Evolutionary conservation across 2,797 vertebrate species (phyloP).

Genomic region (Heterohyrax brucei): DNA sequence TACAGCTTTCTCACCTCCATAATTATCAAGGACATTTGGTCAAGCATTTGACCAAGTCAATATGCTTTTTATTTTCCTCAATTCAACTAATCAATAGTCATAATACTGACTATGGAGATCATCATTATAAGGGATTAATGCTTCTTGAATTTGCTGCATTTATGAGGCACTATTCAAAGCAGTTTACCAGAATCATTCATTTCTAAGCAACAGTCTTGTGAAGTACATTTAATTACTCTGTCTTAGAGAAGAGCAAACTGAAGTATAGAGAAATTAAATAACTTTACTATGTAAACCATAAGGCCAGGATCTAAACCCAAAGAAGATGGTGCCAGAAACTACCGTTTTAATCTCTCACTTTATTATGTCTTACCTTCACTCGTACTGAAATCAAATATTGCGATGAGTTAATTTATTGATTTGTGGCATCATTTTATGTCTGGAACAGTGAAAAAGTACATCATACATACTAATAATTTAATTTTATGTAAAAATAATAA

Average conservation of each 20-base stretch:
- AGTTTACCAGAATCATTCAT: background rate
- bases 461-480: background rate
- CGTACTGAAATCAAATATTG: background rate
- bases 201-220: background rate
- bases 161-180: background rate
- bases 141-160: background rate
- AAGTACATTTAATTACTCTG: background rate
- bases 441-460: constrained; percentile 10
- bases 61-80: background rate
- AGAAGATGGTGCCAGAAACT: background rate
- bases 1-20: background rate
- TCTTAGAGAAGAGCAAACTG: background rate
- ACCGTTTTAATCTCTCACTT: background rate
- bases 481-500: constrained; percentile 47
- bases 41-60: background rate
- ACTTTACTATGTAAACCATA: background rate
- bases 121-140: background rate
- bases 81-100: background rate
- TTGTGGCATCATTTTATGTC: constrained; percentile 2
- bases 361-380: background rate
- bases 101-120: background rate
- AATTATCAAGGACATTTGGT: background rate
- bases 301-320: background rate
- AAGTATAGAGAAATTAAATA: background rate
- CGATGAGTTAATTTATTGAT: constrained; percentile 3